Evolutionary conservation across 2,888 invertebrate species (phyloP).

Genomic region (Carcina quercana): DNA sequence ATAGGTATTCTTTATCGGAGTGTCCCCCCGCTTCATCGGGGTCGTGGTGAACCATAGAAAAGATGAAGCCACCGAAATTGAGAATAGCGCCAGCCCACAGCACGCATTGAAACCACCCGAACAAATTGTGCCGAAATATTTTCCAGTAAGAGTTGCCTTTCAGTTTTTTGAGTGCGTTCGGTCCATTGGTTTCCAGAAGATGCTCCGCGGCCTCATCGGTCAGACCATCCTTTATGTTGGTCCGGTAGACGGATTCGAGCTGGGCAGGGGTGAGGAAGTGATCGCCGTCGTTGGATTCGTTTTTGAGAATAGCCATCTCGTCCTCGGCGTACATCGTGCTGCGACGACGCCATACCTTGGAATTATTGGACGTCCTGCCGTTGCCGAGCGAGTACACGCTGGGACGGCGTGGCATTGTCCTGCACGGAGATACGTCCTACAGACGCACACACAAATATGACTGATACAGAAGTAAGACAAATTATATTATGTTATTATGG

Average conservation of each 20-base stretch:
- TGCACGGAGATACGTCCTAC: no score
- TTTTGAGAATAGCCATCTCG: conserved; percentile 46
- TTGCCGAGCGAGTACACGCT: no score
- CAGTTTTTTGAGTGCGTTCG: conserved; percentile 76
- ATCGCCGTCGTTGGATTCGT: conserved; percentile 55
- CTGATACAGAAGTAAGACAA: no score
- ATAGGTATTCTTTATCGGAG: conserved; percentile 49
- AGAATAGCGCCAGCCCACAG: conserved; percentile 80
- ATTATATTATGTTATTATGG: no score
- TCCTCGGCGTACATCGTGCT: conserved; percentile 19
- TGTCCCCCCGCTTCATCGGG: conserved; percentile 25
- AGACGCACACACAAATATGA: no score
- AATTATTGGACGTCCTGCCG: conserved; percentile 20
- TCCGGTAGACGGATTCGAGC: conserved; percentile 55
- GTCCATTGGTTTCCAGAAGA: conserved; percentile 70
- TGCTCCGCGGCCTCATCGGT: conserved; percentile 67
- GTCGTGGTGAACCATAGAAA: conserved; percentile 14
- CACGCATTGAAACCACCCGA: conserved; percentile 82
- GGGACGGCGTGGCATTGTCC: conserved; percentile 25
- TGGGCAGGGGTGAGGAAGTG: conserved; percentile 59
- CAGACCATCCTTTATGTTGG: conserved; percentile 66
- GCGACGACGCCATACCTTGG: conserved; percentile 25
- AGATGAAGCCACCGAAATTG: conserved; percentile 74
- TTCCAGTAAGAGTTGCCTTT: conserved; percentile 76
- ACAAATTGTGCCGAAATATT: conserved; percentile 78